These are phyloP conservation scores for Clarias fuscus DNA, from an alignment of 2,797 vertebrate species.

Conservation along the genomic window DNA sequence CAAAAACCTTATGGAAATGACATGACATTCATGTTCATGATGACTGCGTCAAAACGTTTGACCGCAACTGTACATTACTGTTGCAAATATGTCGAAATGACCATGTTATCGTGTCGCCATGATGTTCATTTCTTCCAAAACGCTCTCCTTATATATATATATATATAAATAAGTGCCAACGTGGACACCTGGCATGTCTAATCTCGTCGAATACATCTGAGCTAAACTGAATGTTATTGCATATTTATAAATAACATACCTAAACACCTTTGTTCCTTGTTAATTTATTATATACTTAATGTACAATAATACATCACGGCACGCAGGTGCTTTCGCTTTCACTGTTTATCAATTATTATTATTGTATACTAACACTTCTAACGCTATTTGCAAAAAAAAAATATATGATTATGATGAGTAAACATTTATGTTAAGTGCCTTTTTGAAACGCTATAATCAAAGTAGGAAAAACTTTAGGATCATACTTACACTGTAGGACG, in stretches of 20 bases:
- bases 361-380: neutral
- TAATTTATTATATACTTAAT: neutral
- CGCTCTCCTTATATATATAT: neutral
- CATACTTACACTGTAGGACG: constrained; percentile 1
- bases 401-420: neutral
- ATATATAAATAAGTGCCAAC: too few relatives aligned
- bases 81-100: neutral
- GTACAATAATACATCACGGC: neutral
- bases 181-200: neutral
- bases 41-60: too few relatives aligned
- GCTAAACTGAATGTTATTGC: neutral
- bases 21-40: too few relatives aligned
- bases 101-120: neutral
- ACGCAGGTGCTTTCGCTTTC: constrained; percentile 26
- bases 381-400: neutral
- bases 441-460: neutral
- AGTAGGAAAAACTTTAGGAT: neutral
- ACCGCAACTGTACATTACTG: neutral
- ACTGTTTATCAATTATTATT: neutral
- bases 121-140: neutral
- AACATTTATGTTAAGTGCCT: neutral
- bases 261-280: neutral
- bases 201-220: neutral
- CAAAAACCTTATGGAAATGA: too few relatives aligned
- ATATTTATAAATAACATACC: too few relatives aligned